Conservation (phyloP, 2,888 invertebrate species). For the Meiosimyza decipiens region DNA sequence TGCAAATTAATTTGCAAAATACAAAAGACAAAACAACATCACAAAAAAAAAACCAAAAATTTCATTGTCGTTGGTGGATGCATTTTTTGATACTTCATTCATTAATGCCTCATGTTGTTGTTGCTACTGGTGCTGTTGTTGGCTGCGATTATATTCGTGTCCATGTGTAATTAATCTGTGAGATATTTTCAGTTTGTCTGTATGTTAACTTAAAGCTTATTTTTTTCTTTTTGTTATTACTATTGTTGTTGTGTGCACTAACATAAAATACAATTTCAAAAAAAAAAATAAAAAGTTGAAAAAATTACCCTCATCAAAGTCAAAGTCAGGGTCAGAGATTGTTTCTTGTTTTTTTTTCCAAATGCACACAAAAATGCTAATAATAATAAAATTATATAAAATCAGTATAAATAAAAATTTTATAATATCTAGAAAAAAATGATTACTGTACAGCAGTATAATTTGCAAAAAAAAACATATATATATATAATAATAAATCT, state of each 20-base stretch:
- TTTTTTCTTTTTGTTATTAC: background rate
- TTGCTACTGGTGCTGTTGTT: background rate
- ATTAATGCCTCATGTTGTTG: background rate
- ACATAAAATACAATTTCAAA: background rate
- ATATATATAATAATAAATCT: too few relatives aligned
- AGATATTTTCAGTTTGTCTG: slow-evolving; percentile 1
- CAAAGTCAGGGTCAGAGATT: slow-evolving; percentile 17
- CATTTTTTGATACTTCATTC: background rate
- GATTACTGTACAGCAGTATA: too few relatives aligned
- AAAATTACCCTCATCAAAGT: slow-evolving; percentile 21
- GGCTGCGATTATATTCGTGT: background rate
- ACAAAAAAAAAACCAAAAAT: background rate
- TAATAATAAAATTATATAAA: background rate
- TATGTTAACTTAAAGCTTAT: too few relatives aligned
- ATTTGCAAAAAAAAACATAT: too few relatives aligned
- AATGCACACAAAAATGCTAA: background rate
- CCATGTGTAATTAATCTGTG: slow-evolving; percentile 17
- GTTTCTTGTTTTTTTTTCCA: too few relatives aligned
- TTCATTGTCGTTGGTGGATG: background rate
- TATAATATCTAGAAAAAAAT: too few relatives aligned
- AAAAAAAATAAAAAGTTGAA: background rate
- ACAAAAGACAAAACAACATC: background rate
- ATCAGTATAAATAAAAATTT: background rate
- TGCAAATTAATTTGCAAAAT: slow-evolving; percentile 6
- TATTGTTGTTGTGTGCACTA: slow-evolving; percentile 1